Conservation (phyloP, 2,113 vertebrate species). For the Podarcis cretensis region DNA sequence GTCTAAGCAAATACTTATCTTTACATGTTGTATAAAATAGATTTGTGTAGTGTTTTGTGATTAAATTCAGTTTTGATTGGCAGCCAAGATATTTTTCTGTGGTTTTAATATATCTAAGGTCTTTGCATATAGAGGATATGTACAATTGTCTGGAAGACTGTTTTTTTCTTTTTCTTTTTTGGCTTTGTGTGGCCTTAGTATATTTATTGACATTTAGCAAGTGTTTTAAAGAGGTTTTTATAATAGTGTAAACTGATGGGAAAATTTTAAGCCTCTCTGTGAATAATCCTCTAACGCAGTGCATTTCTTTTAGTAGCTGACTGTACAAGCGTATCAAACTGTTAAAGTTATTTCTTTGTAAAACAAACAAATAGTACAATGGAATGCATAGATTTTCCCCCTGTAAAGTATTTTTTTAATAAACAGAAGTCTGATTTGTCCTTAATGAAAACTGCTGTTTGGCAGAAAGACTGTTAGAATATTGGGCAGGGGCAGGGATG, state of each 20-base stretch:
- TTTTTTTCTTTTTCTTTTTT: slow-evolving; percentile 45
- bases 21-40: slow-evolving; percentile 72
- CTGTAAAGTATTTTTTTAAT: slow-evolving; percentile 94
- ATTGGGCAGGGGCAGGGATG: not conserved
- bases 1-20: slow-evolving; percentile 62
- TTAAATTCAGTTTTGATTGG: slow-evolving; percentile 75
- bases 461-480: not conserved
- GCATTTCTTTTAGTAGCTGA: slow-evolving; percentile 76
- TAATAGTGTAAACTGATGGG: slow-evolving; percentile 69
- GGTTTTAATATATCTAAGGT: slow-evolving; percentile 80
- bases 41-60: slow-evolving; percentile 75
- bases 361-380: slow-evolving; percentile 63
- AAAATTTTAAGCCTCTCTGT: slow-evolving; percentile 63
- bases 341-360: slow-evolving; percentile 82
- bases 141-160: slow-evolving; percentile 79
- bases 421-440: slow-evolving; percentile 86
- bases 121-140: slow-evolving; percentile 77
- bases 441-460: slow-evolving; percentile 58
- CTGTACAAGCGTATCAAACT: slow-evolving; percentile 78
- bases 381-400: slow-evolving; percentile 82
- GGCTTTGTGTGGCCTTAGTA: slow-evolving; percentile 78
- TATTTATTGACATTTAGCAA: slow-evolving; percentile 78
- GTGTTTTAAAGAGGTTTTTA: slow-evolving; percentile 75
- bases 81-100: slow-evolving; percentile 76
- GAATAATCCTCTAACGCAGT: slow-evolving; percentile 73